Evolutionary conservation across 2,113 vertebrate genomes (phyloP), one percentile per base, ranked within the genome.

Genomic region (Dascyllus trimaculatus): DNA sequence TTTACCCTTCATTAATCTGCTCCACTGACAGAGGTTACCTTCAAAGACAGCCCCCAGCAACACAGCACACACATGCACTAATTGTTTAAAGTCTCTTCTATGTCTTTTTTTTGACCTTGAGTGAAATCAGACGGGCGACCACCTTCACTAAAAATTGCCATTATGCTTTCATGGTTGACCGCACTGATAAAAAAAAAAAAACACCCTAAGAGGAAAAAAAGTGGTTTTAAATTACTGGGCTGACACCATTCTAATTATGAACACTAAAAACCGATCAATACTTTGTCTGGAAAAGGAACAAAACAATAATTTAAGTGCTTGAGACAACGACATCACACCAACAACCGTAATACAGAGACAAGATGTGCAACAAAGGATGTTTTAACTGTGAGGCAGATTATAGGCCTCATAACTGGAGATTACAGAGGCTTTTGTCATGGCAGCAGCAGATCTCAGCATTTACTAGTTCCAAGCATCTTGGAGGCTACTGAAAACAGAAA

Each of bases 1-100:
- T 90, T 89, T 89, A 85, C 60, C 67, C 71, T 83, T 87, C 81
- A 90, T 91, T 90, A 92, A 91, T 93, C 84, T 81, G 72, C 66
- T 85, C 82, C 75, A 71, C 77, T 72, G 57, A 85, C 58, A 80
- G 58, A 88, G 87, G 88, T 91, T 89, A 93, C 85, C 89, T 89
- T 92, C 81, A 86, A 69, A 75, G 67, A 84, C 63, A 58, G 67
- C 87, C 80, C 64, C 72, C 24, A 74, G 82, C 82, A 54, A 78
- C 69, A 78, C 38, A 69, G 18, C 64, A 68, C 60, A 78, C 60
- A 77, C 62, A 58, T 49, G 59, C 62, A 84, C 54, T 67, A 45
- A 70, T 59, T 70, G 75, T 40, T 49, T 46, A 57, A 71, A 69
- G 51, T 57, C 7, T 68, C 32, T 48, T 70, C 67, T 35, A 25